Conservation (phyloP, 1,140 invertebrate species). For the Goniozus legneri region DNA sequence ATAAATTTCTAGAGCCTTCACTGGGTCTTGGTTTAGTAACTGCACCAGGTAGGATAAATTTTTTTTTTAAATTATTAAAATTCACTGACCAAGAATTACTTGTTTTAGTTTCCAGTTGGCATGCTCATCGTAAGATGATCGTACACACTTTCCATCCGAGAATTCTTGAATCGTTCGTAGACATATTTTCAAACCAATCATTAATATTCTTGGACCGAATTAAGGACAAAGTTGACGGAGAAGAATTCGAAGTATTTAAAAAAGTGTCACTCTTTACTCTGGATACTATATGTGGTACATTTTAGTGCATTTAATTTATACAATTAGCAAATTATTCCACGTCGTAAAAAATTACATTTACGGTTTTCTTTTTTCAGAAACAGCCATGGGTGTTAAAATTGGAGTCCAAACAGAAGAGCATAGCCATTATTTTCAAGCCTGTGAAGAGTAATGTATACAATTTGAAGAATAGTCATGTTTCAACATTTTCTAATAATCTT, state of each 20-base stretch:
- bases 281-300: slow-evolving; percentile 71
- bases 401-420: slow-evolving; percentile 62
- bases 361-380: slow-evolving; percentile 56
- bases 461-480: too few species aligned
- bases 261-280: slow-evolving; percentile 66
- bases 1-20: slow-evolving; percentile 66
- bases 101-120: slow-evolving; percentile 65
- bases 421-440: slow-evolving; percentile 59
- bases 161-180: slow-evolving; percentile 71
- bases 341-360: not conserved
- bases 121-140: slow-evolving; percentile 63
- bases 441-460: too few species aligned
- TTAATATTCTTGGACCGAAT: slow-evolving; percentile 59
- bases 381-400: slow-evolving; percentile 66
- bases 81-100: slow-evolving; percentile 1
- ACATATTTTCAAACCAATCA: slow-evolving; percentile 67
- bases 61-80: slow-evolving; percentile 1
- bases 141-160: slow-evolving; percentile 75
- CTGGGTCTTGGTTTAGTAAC: slow-evolving; percentile 71
- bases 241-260: slow-evolving; percentile 61
- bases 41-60: slow-evolving; percentile 55
- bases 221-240: slow-evolving; percentile 39
- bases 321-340: slow-evolving; percentile 2
- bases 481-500: too few species aligned
- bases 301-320: slow-evolving; percentile 5